Evolutionary conservation across 2,797 vertebrate genomes (phyloP).

Genomic region (Pempheris klunzingeri): DNA sequence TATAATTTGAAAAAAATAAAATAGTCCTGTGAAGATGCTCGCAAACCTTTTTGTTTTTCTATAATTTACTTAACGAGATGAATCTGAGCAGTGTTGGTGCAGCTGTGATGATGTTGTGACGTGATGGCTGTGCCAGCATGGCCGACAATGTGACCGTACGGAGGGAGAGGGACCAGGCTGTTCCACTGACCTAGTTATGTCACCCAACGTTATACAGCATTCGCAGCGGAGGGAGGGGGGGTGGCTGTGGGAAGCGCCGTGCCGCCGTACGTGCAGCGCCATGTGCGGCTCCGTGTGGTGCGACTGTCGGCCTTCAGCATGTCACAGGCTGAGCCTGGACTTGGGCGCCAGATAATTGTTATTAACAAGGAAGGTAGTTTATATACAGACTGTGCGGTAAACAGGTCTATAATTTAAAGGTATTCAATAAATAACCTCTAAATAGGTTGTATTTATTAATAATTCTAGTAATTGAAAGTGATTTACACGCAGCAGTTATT

Average conservation of each 20-base stretch:
- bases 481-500: background rate
- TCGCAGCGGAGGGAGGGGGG: constrained; percentile 69
- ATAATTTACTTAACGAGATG: too few species aligned
- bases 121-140: constrained; percentile 78
- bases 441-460: too few species aligned
- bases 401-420: background rate
- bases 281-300: constrained; percentile 56
- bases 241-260: constrained; percentile 60
- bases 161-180: constrained; percentile 78
- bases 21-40: background rate
- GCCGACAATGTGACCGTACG: constrained; percentile 76
- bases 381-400: background rate
- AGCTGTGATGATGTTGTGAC: constrained; percentile 70
- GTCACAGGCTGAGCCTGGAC: constrained; percentile 52
- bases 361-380: background rate
- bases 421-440: background rate
- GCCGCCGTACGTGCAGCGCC: constrained; percentile 61
- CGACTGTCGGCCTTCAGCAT: constrained; percentile 9
- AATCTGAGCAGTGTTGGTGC: background rate
- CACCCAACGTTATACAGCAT: constrained; percentile 83
- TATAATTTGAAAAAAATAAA: background rate
- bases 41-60: background rate
- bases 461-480: background rate
- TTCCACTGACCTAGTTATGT: constrained; percentile 91
- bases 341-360: constrained; percentile 21